Evolutionary conservation across 2,888 invertebrate species (phyloP).

Genomic region (Drosophila lacicola): DNA sequence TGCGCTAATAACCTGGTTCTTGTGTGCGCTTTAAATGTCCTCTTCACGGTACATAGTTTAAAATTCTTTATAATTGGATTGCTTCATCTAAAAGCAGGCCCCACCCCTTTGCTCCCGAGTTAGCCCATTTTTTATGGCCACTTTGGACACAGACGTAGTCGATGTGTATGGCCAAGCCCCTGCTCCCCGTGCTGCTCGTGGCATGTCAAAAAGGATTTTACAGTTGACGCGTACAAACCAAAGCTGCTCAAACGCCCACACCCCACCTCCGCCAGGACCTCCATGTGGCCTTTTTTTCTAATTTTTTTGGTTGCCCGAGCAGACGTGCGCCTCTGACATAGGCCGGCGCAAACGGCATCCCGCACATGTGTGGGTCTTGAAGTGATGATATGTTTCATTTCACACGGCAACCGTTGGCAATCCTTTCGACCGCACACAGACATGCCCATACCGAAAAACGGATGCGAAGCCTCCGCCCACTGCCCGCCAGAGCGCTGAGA

Average conservation of each 20-base stretch:
- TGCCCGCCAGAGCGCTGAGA: slow-evolving; percentile 52
- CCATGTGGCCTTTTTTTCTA: slow-evolving; percentile 30
- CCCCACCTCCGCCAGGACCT: not conserved
- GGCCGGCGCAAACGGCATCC: slow-evolving; percentile 46
- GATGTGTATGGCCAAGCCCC: slow-evolving; percentile 25
- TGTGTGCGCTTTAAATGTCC: slow-evolving; percentile 75
- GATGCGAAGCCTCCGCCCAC: slow-evolving; percentile 15
- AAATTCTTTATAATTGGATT: slow-evolving; percentile 79
- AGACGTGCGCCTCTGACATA: slow-evolving; percentile 49
- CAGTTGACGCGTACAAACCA: slow-evolving; percentile 79
- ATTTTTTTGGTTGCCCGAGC: slow-evolving; percentile 30
- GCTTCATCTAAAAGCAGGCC: slow-evolving; percentile 62
- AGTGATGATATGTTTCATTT: slow-evolving; percentile 82
- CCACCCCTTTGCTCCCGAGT: slow-evolving; percentile 15
- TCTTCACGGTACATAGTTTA: slow-evolving; percentile 79
- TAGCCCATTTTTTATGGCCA: slow-evolving; percentile 71
- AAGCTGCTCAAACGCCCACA: slow-evolving; percentile 44
- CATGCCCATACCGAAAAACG: slow-evolving; percentile 43
- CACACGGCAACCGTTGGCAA: slow-evolving; percentile 73
- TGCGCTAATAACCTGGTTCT: slow-evolving; percentile 75
- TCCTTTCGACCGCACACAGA: slow-evolving; percentile 77
- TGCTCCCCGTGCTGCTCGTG: slow-evolving; percentile 20
- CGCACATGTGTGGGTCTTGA: slow-evolving; percentile 60
- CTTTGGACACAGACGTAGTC: slow-evolving; percentile 49
- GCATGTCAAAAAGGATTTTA: slow-evolving; percentile 79